These are phyloP conservation scores for Phoeniculus purpureus DNA, from an alignment of 2,797 vertebrate genomes.

Conservation along the genomic window DNA sequence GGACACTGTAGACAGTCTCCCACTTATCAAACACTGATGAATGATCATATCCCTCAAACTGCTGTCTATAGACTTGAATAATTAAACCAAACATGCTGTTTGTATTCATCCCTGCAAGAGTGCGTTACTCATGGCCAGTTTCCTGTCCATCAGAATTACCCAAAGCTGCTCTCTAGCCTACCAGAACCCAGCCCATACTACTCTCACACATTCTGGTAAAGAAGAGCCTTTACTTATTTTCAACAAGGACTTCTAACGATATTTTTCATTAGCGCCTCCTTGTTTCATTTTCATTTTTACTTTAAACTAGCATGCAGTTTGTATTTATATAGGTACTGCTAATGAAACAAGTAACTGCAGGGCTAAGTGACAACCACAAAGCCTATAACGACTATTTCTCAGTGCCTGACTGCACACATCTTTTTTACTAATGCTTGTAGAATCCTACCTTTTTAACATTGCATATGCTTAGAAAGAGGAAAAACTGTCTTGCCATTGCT, in stretches of 20 bases:
- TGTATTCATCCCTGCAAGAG: not conserved
- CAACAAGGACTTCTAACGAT: not conserved
- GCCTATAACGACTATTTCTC: not conserved
- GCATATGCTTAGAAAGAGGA: not conserved
- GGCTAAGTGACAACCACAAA: not conserved
- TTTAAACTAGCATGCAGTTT: not conserved
- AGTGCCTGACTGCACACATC: not conserved
- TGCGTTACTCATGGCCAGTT: not conserved
- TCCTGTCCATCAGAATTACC: not conserved
- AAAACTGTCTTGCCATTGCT: not conserved
- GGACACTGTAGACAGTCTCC: not conserved
- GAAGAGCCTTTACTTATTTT: not conserved
- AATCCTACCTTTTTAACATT: not conserved
- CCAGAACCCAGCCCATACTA: not conserved
- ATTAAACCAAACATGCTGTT: not conserved
- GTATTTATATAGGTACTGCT: rapidly evolving
- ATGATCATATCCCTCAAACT: not conserved
- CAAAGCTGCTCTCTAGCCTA: not conserved
- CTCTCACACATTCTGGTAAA: not conserved
- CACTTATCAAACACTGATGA: not conserved
- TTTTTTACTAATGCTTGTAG: not conserved
- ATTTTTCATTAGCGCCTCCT: not conserved
- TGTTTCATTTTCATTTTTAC: not conserved
- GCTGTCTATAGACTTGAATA: not conserved
- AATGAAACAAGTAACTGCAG: not conserved